Conservation (phyloP, 2,888 invertebrate genomes). For the Cryptus viduatorius region DNA sequence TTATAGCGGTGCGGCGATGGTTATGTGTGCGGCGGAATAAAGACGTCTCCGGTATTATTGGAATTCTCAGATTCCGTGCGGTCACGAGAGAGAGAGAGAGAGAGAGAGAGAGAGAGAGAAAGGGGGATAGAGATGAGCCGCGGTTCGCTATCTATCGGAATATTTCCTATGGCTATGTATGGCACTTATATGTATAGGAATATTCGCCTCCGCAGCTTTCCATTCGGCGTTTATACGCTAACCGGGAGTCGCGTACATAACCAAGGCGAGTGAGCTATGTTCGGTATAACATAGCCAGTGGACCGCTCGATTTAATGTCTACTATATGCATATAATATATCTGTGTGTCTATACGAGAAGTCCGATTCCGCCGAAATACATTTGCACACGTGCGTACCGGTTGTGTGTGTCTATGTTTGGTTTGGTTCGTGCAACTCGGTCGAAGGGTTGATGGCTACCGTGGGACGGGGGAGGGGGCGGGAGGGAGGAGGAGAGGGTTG, state of each 20-base stretch:
- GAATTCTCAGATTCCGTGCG: slow-evolving; percentile 51
- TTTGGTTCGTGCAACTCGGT: background rate
- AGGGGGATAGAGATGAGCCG: background rate
- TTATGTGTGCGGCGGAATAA: slow-evolving; percentile 19
- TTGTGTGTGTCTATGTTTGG: slow-evolving; percentile 1
- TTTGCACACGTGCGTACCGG: background rate
- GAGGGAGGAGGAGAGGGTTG: background rate
- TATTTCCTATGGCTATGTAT: slow-evolving; percentile 16
- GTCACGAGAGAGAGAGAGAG: slow-evolving; percentile 4
- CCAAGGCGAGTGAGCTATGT: slow-evolving; percentile 1
- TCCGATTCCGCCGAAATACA: slow-evolving; percentile 17
- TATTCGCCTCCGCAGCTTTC: background rate
- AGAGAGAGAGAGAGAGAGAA: no score
- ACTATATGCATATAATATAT: background rate
- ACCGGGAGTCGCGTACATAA: background rate
- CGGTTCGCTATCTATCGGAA: slow-evolving; percentile 37
- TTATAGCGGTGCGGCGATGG: background rate
- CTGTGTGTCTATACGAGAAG: slow-evolving; percentile 14
- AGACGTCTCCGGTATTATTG: slow-evolving; percentile 51
- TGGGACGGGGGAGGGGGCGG: background rate
- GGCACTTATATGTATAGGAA: background rate
- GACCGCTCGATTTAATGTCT: slow-evolving; percentile 30
- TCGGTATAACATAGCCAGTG: background rate
- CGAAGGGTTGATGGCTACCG: background rate
- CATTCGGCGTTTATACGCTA: background rate